A percentile compares a stretch with the other conserved stretches of the same genome.
Evolutionary conservation across 1,140 invertebrate species (phyloP).

Genomic region (Leptoteleia sp.): DNA sequence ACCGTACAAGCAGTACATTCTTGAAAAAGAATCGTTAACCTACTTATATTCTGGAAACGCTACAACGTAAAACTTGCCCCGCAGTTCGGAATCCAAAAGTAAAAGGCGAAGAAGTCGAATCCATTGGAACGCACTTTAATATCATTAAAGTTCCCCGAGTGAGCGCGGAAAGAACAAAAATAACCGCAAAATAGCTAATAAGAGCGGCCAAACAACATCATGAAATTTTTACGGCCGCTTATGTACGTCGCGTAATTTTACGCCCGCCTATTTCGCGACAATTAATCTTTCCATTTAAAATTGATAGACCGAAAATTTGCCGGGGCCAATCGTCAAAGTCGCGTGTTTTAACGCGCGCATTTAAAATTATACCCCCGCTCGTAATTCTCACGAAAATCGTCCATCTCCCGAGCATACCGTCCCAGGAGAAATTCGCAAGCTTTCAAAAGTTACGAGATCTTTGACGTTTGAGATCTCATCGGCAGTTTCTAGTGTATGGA

Average conservation of each 20-base stretch:
- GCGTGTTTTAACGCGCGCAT: constrained; percentile 29
- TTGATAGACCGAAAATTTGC: constrained; percentile 16
- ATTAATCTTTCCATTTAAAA: constrained; percentile 7
- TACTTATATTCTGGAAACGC: background rate
- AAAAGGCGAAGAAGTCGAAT: constrained; percentile 10
- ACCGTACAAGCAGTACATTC: background rate
- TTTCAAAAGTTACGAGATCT: constrained; percentile 63
- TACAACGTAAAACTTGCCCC: background rate
- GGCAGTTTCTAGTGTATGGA: constrained; percentile 23
- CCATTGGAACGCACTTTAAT: constrained; percentile 17
- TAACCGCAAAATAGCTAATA: constrained; percentile 5
- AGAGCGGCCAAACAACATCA: constrained; percentile 1
- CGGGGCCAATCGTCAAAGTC: constrained; percentile 1
- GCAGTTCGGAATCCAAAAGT: constrained; percentile 2
- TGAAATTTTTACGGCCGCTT: constrained; percentile 1
- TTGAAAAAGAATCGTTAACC: background rate
- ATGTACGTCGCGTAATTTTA: background rate
- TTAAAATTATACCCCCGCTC: constrained; percentile 34
- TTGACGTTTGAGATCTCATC: constrained; percentile 58
- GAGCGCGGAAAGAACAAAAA: background rate
- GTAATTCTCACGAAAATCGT: constrained; percentile 57
- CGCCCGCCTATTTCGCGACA: background rate
- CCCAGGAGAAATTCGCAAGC: constrained; percentile 55
- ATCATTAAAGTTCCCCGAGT: background rate
- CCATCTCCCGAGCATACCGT: constrained; percentile 33